Conservation (phyloP, 2,888 invertebrate genomes). For the Macaria notata region DNA sequence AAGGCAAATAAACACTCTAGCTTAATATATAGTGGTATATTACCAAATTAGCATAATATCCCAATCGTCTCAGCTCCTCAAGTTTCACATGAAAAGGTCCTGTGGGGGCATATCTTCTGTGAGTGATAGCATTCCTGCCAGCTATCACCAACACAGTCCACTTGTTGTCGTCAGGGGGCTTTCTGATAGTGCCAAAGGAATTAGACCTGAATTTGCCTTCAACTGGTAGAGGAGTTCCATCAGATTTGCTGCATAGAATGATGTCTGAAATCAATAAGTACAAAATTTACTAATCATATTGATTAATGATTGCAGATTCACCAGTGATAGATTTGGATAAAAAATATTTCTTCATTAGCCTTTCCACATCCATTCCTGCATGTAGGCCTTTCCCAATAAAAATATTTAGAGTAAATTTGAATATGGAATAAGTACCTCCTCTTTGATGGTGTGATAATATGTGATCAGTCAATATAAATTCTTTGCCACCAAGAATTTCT, state of each 20-base stretch:
- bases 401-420: neutral
- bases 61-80: conserved; percentile 83
- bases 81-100: conserved; percentile 84
- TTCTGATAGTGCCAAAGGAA: conserved; percentile 69
- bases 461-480: conserved; percentile 78
- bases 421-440: conserved; percentile 75
- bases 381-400: neutral
- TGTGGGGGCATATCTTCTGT: conserved; percentile 70
- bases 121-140: conserved; percentile 83
- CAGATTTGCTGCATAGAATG: conserved; percentile 81
- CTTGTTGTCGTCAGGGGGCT: conserved; percentile 57
- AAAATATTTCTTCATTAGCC: no score
- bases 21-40: conserved; percentile 21
- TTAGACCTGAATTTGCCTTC: conserved; percentile 69
- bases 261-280: conserved; percentile 71
- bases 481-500: conserved; percentile 71
- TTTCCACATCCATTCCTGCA: no score
- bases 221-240: conserved; percentile 73
- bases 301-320: no score
- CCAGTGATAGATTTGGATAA: no score
- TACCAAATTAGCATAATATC: conserved; percentile 83
- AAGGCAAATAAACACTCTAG: no score
- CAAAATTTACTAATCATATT: neutral
- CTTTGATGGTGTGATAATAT: conserved; percentile 86
- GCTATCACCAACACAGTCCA: conserved; percentile 83